A percentile compares a stretch with the other conserved stretches of the same genome.
phyloP scores from a whole-genome alignment of 2,797 vertebrate genomes.

The Acanthis flammea region DNA sequence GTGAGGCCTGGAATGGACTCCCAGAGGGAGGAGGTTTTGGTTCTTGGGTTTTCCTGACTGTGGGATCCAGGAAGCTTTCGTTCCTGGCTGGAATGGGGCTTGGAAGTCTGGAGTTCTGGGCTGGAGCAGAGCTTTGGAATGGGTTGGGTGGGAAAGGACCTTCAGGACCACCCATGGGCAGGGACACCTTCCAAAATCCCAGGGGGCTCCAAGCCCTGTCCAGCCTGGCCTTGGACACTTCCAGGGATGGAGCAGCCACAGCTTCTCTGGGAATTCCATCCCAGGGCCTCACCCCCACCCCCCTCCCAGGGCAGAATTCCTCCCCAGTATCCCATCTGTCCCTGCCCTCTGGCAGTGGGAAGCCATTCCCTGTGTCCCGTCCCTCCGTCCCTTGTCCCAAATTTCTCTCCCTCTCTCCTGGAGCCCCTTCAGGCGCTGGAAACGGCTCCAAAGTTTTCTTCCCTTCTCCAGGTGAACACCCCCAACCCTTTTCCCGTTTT shows the following conservation, averaged over 20 bases:
- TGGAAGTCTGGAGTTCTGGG: neutral
- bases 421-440: fast-evolving
- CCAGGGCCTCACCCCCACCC: neutral
- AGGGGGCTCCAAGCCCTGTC: fast-evolving
- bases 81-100: neutral
- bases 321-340: fast-evolving
- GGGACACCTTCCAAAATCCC: neutral
- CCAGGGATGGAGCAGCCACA: neutral
- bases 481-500: neutral
- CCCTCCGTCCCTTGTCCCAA: neutral
- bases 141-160: neutral
- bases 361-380: neutral
- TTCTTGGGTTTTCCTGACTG: neutral
- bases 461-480: neutral
- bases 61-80: neutral
- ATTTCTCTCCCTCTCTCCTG: neutral
- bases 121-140: neutral
- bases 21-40: neutral
- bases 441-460: fast-evolving
- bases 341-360: neutral
- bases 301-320: fast-evolving
- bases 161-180: neutral
- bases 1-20: slow-evolving; percentile 4
- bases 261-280: neutral
- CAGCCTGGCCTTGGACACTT: fast-evolving